Evolutionary conservation across 2,888 invertebrate species (phyloP), one percentile per base, ranked within the genome.

Genomic region (Drosophila putrida): DNA sequence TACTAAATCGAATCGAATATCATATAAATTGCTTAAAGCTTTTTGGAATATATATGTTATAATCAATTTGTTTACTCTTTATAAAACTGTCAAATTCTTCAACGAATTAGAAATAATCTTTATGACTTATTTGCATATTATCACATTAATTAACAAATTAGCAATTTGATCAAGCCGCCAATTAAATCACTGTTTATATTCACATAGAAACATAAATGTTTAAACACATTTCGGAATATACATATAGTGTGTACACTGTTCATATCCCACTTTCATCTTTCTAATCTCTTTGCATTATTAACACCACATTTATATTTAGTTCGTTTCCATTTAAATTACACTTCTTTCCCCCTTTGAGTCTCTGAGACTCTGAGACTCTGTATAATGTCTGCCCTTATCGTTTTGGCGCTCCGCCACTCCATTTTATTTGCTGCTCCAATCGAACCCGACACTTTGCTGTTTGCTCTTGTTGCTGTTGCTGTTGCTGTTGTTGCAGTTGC

Each of bases 381-480:
- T 20, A 20, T 20, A 31, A 11, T 31, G 41, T 43, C 25, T 57
- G 49, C 60, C 50, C 53, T 53, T 58, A 55, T 54, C 74, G 64
- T 41, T 70, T 64, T 69, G 70, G 57, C 64, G 63, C 55, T 49
- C 49, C 59, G 71, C 64, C 75, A 75, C 69, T 79, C 76, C 66
- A 62, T 60, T 82, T 82, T 77, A 77, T 82, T 88, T 85, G 88
- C 86, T 70, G 71, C 77, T 61, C 83, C 61, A 80, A 88, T 82
- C 86, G 78, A 75, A 75, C 51, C 69, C 75, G 72, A 85, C 88
- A 82, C 80, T 85, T 75, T 61, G 58, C 54, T 62, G 51, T 62
- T 67, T 62, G 62, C 44, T 35, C 13, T 46, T 39, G 41, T 39
- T 10, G 6, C 13, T 28, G 10, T 28, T 8, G 35, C 4, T 2